Evolutionary conservation across 2,113 vertebrate genomes (phyloP).

Genomic region (Brachyhypopomus gauderio): DNA sequence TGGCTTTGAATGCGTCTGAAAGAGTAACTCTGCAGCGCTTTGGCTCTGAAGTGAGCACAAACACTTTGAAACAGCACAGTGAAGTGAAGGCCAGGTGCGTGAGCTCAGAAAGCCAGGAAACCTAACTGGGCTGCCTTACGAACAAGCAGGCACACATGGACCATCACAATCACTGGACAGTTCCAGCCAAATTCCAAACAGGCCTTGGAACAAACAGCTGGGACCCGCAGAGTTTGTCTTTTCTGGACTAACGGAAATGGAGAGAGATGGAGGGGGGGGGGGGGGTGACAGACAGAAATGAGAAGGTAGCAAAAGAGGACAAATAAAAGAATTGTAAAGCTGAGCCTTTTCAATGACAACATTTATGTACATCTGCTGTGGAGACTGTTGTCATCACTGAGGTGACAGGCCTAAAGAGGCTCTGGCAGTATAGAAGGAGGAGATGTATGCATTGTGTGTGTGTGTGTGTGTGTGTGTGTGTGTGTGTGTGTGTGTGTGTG

Average conservation of each 20-base stretch:
- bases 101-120: conserved; percentile 26
- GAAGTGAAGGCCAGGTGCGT: not conserved
- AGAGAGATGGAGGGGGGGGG: not conserved
- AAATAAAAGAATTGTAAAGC: not conserved
- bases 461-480: too few relatives aligned
- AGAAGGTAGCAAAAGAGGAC: not conserved
- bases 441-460: not conserved
- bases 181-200: conserved; percentile 20
- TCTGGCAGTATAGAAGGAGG: not conserved
- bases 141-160: conserved; percentile 9
- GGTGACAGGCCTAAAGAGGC: conserved; percentile 9
- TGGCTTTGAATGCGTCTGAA: not conserved
- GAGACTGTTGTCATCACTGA: conserved; percentile 58
- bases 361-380: conserved; percentile 44
- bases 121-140: conserved; percentile 38
- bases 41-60: not conserved
- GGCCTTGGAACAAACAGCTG: conserved; percentile 10
- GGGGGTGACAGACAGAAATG: not conserved
- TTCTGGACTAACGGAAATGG: not conserved
- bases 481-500: too few relatives aligned
- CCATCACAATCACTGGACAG: conserved; percentile 1
- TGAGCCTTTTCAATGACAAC: conserved; percentile 20
- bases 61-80: conserved; percentile 31
- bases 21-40: not conserved
- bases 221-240: not conserved